Base-by-base conservation (phyloP, 2,888 invertebrate species). In the Psylliodes chrysocephalus region DNA sequence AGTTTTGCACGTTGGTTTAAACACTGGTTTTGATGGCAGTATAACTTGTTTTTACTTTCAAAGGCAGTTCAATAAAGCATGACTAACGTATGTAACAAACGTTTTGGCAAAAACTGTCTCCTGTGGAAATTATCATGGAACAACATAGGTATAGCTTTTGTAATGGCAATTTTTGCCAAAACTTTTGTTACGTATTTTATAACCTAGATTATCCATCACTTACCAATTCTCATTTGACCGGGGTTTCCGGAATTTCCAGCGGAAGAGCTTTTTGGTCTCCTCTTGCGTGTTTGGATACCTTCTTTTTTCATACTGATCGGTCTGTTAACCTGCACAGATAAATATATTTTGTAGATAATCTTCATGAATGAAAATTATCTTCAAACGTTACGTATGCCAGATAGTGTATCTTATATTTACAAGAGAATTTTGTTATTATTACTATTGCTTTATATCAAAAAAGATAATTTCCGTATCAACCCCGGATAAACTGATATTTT, bases 291-390 rank as follows among this genome's bases (percentile, higher is more conserved):
- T 85, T 99, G 99, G 79, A 99, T 99, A 70, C 98, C 98, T 84
- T 99, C 99, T 84, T 99, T 99, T 86, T 98, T 98, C 98, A 99
- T 99, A 73, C 98, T 97, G 78, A 98, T 86, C 74, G 99, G 99
- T 83, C 99, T 93, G 86, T 97, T 96, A 77, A 98, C 97, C 98
- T 99, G 91, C 54, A 88, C 88, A 79, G 79, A 76, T 68, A 17
- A 51, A 2, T 51, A 55, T 57, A 53, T 35, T 35, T 62, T 54
- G 18, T 52, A 65, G 63, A 68, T 68, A 61, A 64, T 63, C 61
- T 51, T 46, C 44, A n/a, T 18, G 14, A 19, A 46, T 46, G 46
- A 22, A 46, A 69, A 70, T 77, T 76, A 77, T 77, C 75, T 74
- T 73, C 63, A 66, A 30, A 44, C 44, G 15, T 44, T 30, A 62